Base-by-base conservation (phyloP, 2,113 vertebrate genomes). In the Strix uralensis region DNA sequence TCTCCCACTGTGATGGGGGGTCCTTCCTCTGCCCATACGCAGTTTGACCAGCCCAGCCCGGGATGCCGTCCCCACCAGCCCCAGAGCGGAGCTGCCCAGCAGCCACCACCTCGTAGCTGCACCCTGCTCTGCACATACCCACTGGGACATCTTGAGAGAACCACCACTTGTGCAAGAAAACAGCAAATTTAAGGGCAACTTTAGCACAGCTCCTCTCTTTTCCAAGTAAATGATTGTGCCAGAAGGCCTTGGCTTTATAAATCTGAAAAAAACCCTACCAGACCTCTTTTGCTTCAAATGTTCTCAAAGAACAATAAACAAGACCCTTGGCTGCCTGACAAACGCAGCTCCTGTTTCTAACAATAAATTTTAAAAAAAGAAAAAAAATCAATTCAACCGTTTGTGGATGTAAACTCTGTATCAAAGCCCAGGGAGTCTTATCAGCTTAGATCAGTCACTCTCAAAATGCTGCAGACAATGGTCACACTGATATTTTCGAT, bases 381-480 rank as follows among this genome's bases (percentile, higher is more conserved):
- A 22, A 20, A 1, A 36, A 15, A 15, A 46, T 4, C 3, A 11
- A 10, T 2, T 9, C 30, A 40, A 15, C 6, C 11, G 25, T 42
- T 32, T 46, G 58, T 59, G 71, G 57, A 46, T 58, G 42, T 4
- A 5, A 91, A 54, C 12, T 59, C 52, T 13, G 1, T 3, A 42
- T 34, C 52, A 23, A 34, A 32, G 29, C 2, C 36, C 34, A 27
- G 34, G 46, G 25, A 49, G 12, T 32, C 46, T 5, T 5, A 8
- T 0, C 59, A 13, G 22, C 51, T n/a, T 0, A 7, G 17, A 44
- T 16, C 1, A 8, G 38, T 8, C 16, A 1, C 54, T 34, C 59
- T 13, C 40, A 13, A 25, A 20, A 8, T 1, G 34, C 32, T 34
- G n/a, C 46, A 5, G 44, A 12, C 47, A 8, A 30, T 11, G 16